Percentiles rank a stretch among this genome's conserved stretches.
phyloP scores from a whole-genome alignment of 2,113 vertebrate species.

The Maccullochella peelii region DNA sequence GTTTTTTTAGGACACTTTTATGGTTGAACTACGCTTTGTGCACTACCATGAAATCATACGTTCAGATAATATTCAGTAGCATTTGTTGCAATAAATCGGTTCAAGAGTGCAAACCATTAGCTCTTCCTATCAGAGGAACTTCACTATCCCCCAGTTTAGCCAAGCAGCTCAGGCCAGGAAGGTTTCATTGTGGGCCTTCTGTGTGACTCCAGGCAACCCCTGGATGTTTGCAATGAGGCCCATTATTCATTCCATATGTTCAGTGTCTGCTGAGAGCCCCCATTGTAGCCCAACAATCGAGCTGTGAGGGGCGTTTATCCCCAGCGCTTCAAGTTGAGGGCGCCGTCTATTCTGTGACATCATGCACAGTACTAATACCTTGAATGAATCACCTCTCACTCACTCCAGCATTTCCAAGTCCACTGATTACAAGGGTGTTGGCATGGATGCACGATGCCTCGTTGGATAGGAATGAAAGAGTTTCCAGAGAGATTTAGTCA shows the following conservation, averaged over 20 bases:
- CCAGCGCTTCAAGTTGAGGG: slow-evolving; percentile 80
- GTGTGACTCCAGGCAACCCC: slow-evolving; percentile 82
- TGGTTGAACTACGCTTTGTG: not conserved
- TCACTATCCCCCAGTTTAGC: slow-evolving; percentile 25
- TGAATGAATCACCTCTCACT: slow-evolving; percentile 62
- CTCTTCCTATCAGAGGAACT: not conserved
- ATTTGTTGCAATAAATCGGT: slow-evolving; percentile 11
- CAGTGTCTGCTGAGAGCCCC: slow-evolving; percentile 79
- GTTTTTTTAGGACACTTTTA: slow-evolving; percentile 16
- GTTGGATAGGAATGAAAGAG: slow-evolving; percentile 47
- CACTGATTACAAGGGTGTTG: slow-evolving; percentile 56
- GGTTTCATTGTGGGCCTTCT: slow-evolving; percentile 72
- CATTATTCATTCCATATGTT: slow-evolving; percentile 89
- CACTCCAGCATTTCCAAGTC: slow-evolving; percentile 36
- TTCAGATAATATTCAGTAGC: not conserved
- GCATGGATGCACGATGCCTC: slow-evolving; percentile 22
- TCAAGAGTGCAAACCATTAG: slow-evolving; percentile 24
- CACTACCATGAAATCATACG: not conserved
- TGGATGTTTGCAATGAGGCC: slow-evolving; percentile 84
- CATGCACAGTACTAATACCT: slow-evolving; percentile 73
- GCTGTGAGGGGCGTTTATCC: slow-evolving; percentile 78
- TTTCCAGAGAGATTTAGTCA: slow-evolving; percentile 38
- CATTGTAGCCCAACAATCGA: slow-evolving; percentile 80
- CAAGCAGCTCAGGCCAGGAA: slow-evolving; percentile 43
- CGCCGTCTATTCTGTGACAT: slow-evolving; percentile 81